Conservation (phyloP, 1,140 invertebrate species). For the Drosophila lowei region DNA sequence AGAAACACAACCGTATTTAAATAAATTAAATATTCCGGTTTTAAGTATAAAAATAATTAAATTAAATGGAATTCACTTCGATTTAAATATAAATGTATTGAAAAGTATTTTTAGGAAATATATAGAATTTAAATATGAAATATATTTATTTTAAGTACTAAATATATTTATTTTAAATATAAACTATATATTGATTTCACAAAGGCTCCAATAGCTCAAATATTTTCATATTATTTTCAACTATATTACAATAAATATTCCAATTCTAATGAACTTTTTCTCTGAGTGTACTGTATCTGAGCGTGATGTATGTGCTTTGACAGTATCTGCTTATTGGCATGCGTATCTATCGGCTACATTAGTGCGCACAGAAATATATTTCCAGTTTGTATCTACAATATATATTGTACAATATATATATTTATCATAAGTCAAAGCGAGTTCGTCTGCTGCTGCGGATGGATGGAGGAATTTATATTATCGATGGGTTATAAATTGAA, state of each 20-base stretch:
- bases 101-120: too few relatives aligned
- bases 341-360: conserved; percentile 59
- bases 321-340: conserved; percentile 58
- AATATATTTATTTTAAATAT: too few relatives aligned
- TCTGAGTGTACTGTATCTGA: conserved; percentile 7
- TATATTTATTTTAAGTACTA: too few relatives aligned
- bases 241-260: background rate
- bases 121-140: too few relatives aligned
- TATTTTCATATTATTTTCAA: too few relatives aligned
- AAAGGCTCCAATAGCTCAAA: too few relatives aligned
- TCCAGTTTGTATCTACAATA: conserved; percentile 24
- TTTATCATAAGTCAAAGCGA: conserved; percentile 56
- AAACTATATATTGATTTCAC: too few relatives aligned
- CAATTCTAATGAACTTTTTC: too few relatives aligned
- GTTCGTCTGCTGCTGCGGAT: conserved; percentile 27
- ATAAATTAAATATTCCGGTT: too few relatives aligned
- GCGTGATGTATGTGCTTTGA: conserved; percentile 45
- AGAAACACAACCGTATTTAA: too few relatives aligned
- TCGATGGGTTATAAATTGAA: conserved; percentile 80
- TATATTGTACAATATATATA: conserved; percentile 13
- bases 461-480: conserved; percentile 74
- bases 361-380: conserved; percentile 36
- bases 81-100: too few relatives aligned
- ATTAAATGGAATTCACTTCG: background rate
- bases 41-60: background rate